Evolutionary conservation across 2,797 vertebrate genomes (phyloP), one percentile per base, ranked within the genome.

Genomic region (Champsocephalus esox): DNA sequence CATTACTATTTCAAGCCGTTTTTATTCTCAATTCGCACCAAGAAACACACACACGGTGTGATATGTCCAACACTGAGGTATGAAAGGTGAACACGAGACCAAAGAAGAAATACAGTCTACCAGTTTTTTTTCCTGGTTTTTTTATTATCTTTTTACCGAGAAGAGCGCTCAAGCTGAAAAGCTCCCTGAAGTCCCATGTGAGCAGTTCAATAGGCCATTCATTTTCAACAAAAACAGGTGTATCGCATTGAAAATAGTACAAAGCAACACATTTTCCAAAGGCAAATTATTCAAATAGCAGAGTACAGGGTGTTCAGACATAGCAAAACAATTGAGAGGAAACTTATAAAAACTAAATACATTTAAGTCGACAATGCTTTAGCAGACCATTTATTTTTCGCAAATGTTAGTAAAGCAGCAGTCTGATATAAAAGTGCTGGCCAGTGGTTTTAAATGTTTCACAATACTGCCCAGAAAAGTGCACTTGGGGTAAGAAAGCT

Each of bases 151-250:
- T 84, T 89, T 91, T 91, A 88, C 70, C 80, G 85, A 90, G 88
- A 86, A 89, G 83, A 91, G 75, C 52, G 82, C 75, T 88, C 88
- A 91, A 91, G 84, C 92, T 92, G 89, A 87, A 93, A 94, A 93
- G 92, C 92, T 95, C 93, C 94, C 94, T 95, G 93, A 95, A 93
- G 88, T 93, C 86, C 67, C 80, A 92, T 88, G 77, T 91, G 28
- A 28, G 92, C 83, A 88, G 88, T 86, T 91, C 87, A 91, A 89
- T 79, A 83, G 66, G 72, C 80, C 86, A 88, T 91, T 89, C 84
- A 11, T 83, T 84, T 87, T 77, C 52, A 68, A 76, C 74, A 77
- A 68, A 85, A 86, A 83, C 81, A 90, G 75, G 73, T 34, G n/a
- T 68, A 68, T 84, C 51, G 62, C 70, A 76, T 63, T 73, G 32